Base-by-base conservation (phyloP, 1,140 invertebrate species). In the Ceratitis capitata region DNA sequence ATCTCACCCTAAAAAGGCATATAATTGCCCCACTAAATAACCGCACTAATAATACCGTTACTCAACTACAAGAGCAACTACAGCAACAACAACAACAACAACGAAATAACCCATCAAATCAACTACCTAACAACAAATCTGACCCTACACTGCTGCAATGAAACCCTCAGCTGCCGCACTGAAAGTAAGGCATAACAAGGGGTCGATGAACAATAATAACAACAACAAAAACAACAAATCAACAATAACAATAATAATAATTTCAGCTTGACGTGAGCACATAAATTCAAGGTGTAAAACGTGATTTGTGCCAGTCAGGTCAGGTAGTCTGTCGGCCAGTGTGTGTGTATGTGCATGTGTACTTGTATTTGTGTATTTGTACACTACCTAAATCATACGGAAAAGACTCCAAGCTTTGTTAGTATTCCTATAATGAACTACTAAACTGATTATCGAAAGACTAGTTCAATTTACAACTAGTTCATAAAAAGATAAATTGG, bases 21-120 rank as follows among this genome's bases (percentile, higher is more conserved):
- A 78, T 78, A 78, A 78, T 78, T 47, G 69, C 69, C 69, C 42
- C 32, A 78, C 39, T 78, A 78, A 78, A 78, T 78, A 78, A 78
- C 69, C 69, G 32, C 35, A 78, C 19, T 78, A 78, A 45, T 47
- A 78, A 78, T 14, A 78, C 19, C n/a, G 69, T 26, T 69, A n/a
- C 23, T n/a, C 39, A 26, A n/a, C n/a, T n/a, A n/a, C n/a, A n/a
- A n/a, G n/a, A n/a, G n/a, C n/a, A n/a, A 56, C n/a, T 4, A 56
- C 23, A 56, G 10, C 69, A 47, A 45, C 35, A 78, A 45, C 19
- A 78, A 78, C 69, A 42, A 19, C 39, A n/a, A 78, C n/a, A n/a
- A n/a, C n/a, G n/a, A n/a, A n/a, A n/a, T n/a, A n/a, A n/a, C n/a
- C n/a, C n/a, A n/a, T n/a, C n/a, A n/a, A n/a, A n/a, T n/a, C n/a